These are phyloP conservation scores for Micronycteris hirsuta DNA, from an alignment of 2,113 vertebrate genomes.

Conservation along the genomic window DNA sequence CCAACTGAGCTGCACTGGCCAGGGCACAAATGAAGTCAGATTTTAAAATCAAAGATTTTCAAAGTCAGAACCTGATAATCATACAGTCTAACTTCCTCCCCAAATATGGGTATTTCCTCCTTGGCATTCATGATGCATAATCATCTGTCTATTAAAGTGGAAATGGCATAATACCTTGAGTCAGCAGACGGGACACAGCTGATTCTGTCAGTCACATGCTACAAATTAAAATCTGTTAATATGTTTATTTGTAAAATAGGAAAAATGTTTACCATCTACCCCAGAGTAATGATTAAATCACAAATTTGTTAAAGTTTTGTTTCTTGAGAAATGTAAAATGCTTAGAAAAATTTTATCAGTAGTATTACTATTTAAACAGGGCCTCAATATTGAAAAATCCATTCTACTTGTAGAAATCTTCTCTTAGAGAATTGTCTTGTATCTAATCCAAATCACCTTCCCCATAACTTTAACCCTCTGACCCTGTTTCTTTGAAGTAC, in stretches of 20 bases:
- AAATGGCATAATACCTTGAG: conserved; percentile 6
- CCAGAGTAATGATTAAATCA: background rate
- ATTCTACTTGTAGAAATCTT: background rate
- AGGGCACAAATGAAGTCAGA: background rate
- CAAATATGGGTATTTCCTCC: background rate
- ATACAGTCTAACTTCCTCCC: background rate
- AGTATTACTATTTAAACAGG: background rate
- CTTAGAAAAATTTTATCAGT: background rate
- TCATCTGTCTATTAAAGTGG: conserved; percentile 42
- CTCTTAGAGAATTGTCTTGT: background rate
- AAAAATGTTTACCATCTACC: background rate
- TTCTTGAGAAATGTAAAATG: conserved; percentile 3
- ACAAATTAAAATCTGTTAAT: conserved; percentile 10
- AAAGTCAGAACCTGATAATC: background rate
- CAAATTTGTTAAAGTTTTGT: background rate
- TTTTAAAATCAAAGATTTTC: conserved; percentile 34
- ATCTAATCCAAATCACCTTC: background rate
- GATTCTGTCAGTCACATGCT: background rate
- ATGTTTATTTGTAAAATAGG: background rate
- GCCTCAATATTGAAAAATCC: background rate
- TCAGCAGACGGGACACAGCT: conserved; percentile 27
- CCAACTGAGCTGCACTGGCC: too few species aligned
- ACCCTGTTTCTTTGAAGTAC: background rate
- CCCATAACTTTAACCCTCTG: background rate
- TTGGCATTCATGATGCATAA: conserved; percentile 36